Percentiles rank a stretch among this genome's conserved stretches.
Conservation (phyloP, 2,113 vertebrate genomes). For the Anolis sagrei region DNA sequence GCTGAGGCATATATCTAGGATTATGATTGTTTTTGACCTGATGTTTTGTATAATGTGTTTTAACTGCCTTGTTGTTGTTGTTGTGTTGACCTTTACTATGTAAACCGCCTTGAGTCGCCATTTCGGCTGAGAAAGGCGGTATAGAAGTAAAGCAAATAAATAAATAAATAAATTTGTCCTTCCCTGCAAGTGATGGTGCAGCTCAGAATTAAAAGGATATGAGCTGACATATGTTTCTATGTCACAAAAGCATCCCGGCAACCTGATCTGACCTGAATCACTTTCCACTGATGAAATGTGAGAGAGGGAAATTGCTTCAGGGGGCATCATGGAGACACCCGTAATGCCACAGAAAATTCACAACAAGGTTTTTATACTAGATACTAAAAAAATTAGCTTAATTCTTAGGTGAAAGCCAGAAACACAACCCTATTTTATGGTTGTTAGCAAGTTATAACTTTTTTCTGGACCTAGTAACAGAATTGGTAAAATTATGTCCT, state of each 20-base stretch:
- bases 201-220: neutral
- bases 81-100: too few species aligned
- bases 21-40: too few species aligned
- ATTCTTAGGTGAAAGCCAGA: neutral
- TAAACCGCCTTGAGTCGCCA: too few species aligned
- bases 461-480: neutral
- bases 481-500: neutral
- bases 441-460: neutral
- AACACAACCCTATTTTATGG: neutral
- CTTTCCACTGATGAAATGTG: neutral
- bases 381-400: neutral
- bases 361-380: neutral
- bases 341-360: constrained; percentile 12
- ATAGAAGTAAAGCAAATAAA: too few species aligned
- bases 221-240: neutral
- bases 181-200: neutral
- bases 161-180: too few species aligned
- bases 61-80: too few species aligned
- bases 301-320: neutral
- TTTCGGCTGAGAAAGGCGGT: too few species aligned
- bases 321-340: neutral
- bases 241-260: constrained; percentile 27
- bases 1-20: too few species aligned
- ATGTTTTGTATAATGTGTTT: too few species aligned
- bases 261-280: constrained; percentile 6